Evolutionary conservation across 2,113 vertebrate species (phyloP).

Genomic region (Lagopus leucura): DNA sequence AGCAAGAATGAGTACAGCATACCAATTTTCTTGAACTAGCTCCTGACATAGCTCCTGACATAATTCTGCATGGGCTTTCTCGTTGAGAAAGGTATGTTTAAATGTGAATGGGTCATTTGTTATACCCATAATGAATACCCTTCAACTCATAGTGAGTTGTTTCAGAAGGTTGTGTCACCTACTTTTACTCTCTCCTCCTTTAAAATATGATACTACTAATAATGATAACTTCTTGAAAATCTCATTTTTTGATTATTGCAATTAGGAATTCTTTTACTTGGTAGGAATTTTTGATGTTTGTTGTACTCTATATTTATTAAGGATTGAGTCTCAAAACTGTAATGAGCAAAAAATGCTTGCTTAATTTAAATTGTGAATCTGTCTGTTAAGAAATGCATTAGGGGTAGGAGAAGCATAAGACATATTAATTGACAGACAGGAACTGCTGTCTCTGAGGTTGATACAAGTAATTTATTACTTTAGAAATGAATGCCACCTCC

Average conservation of each 20-base stretch:
- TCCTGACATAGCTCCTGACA: conserved; percentile 59
- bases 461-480: conserved; percentile 99
- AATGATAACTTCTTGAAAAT: background rate
- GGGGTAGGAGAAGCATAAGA: conserved; percentile 97
- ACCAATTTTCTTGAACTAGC: conserved; percentile 74
- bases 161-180: conserved; percentile 46
- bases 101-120: background rate
- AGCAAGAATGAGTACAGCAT: conserved; percentile 74
- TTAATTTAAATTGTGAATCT: conserved; percentile 99
- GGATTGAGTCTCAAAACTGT: conserved; percentile 88
- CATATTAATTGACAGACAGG: conserved; percentile 99
- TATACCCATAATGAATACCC: background rate
- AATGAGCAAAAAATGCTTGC: conserved; percentile 96
- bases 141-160: conserved; percentile 75
- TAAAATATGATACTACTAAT: background rate
- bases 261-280: conserved; percentile 82
- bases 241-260: conserved; percentile 81
- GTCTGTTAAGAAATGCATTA: conserved; percentile 99
- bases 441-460: conserved; percentile 99
- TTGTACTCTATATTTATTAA: conserved; percentile 93
- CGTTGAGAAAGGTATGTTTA: background rate
- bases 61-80: conserved; percentile 46
- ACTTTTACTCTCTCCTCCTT: conserved; percentile 32
- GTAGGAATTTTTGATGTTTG: conserved; percentile 84
- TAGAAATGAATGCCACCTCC: conserved; percentile 99